A percentile compares a stretch with the other conserved stretches of the same genome.
Conservation (phyloP, 2,113 vertebrate species). For the Mastomys natalensis region DNA sequence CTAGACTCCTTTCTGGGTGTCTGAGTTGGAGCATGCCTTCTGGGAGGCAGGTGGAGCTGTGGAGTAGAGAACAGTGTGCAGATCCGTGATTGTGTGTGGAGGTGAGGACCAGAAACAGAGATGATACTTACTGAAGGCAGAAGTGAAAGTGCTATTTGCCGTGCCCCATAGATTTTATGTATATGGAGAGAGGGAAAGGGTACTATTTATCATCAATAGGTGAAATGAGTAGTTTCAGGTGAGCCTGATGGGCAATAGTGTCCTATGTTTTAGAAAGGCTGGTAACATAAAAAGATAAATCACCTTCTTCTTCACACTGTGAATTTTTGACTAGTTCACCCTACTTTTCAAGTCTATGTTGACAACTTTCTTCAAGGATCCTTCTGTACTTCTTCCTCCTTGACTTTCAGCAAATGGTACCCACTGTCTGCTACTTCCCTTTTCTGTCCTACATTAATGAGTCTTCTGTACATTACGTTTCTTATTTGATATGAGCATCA, state of each 20-base stretch:
- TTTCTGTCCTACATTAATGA: background rate
- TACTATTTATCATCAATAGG: slow-evolving; percentile 43
- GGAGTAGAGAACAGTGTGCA: no score
- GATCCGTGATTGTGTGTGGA: no score
- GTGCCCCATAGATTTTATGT: slow-evolving; percentile 77
- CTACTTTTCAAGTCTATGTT: background rate
- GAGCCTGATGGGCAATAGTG: slow-evolving; percentile 34
- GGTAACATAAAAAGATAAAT: slow-evolving; percentile 48
- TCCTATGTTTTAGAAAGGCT: slow-evolving; percentile 41
- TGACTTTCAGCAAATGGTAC: background rate
- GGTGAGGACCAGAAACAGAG: background rate
- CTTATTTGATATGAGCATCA: background rate
- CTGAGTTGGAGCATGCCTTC: no score
- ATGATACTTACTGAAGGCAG: slow-evolving; percentile 73
- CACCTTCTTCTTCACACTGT: background rate
- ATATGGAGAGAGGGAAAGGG: background rate
- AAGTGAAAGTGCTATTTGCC: slow-evolving; percentile 80
- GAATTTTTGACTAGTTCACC: background rate
- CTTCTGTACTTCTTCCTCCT: background rate
- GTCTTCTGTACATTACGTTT: background rate
- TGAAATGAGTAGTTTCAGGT: slow-evolving; percentile 43
- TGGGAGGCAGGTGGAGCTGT: no score
- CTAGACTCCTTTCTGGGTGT: no score
- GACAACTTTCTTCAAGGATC: background rate
- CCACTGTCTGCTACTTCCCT: background rate